A percentile compares a stretch with the other conserved stretches of the same genome.
phyloP scores from a whole-genome alignment of 2,888 invertebrate genomes.

The Leptothorax acervorum region DNA sequence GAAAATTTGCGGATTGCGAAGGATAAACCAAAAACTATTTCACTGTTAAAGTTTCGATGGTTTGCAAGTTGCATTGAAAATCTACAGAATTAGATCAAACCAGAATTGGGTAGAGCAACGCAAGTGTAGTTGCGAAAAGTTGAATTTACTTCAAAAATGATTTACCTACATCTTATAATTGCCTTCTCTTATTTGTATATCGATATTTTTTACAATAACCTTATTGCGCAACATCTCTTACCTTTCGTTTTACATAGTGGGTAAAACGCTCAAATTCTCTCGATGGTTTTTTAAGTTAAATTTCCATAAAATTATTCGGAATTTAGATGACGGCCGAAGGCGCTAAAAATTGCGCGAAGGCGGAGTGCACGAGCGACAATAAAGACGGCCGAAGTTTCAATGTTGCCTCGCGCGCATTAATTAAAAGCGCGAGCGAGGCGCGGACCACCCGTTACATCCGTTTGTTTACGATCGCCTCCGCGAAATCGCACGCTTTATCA shows the following conservation, averaged over 20 bases:
- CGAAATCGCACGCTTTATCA: conserved; percentile 56
- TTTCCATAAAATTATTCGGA: conserved; percentile 1
- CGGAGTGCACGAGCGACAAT: conserved; percentile 16
- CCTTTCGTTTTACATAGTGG: neutral
- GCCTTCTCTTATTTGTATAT: neutral
- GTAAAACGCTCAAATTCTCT: neutral
- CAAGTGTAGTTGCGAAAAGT: neutral
- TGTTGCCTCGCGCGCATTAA: neutral
- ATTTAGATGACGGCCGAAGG: neutral
- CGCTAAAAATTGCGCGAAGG: conserved; percentile 4
- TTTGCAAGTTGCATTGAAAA: conserved; percentile 5
- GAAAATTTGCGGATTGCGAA: neutral
- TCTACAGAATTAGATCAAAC: neutral
- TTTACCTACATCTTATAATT: too few species aligned
- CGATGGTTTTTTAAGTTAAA: neutral
- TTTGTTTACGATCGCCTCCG: conserved; percentile 32
- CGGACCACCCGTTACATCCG: conserved; percentile 54
- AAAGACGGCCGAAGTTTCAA: conserved; percentile 6
- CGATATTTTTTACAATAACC: neutral
- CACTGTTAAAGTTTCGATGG: neutral
- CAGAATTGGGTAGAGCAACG: neutral
- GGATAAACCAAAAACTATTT: neutral
- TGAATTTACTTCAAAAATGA: neutral
- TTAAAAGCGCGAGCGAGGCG: conserved; percentile 9
- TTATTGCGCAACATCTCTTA: neutral